Evolutionary conservation across 2,113 vertebrate genomes (phyloP).

Genomic region (Shinisaurus crocodilurus): DNA sequence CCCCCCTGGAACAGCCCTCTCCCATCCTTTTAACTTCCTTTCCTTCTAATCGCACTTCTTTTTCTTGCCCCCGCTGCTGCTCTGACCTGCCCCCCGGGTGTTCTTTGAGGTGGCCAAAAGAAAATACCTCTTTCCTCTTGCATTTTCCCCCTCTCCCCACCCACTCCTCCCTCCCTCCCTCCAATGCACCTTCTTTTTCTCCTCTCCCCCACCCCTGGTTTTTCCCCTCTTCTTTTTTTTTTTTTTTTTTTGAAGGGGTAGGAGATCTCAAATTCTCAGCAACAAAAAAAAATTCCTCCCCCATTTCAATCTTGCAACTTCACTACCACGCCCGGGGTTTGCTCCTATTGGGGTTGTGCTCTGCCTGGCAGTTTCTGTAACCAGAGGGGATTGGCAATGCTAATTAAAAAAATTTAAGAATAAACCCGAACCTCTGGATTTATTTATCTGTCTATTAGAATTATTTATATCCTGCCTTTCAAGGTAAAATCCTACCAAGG

Average conservation of each 20-base stretch:
- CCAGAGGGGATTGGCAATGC: constrained; percentile 10
- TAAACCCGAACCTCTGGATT: background rate
- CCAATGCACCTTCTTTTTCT: background rate
- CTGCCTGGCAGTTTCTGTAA: constrained; percentile 16
- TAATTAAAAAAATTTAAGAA: constrained; percentile 18
- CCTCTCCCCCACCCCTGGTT: background rate
- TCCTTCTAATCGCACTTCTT: too few relatives aligned
- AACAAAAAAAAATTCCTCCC: background rate
- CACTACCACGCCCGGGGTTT: background rate
- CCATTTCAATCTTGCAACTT: background rate
- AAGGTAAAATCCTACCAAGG: too few relatives aligned
- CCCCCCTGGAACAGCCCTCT: background rate
- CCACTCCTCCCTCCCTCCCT: background rate
- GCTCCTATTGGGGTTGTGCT: background rate
- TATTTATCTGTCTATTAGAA: too few relatives aligned
- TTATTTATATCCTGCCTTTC: too few relatives aligned
- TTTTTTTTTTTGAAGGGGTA: background rate
- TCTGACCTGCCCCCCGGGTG: background rate
- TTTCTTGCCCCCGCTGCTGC: background rate
- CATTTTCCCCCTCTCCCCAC: too few relatives aligned
- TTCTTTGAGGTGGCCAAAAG: background rate
- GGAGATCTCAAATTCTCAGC: background rate
- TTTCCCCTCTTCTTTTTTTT: too few relatives aligned
- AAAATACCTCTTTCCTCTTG: background rate
- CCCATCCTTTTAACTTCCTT: background rate